phyloP scores from a whole-genome alignment of 2,797 vertebrate species.

The Characodon lateralis region DNA sequence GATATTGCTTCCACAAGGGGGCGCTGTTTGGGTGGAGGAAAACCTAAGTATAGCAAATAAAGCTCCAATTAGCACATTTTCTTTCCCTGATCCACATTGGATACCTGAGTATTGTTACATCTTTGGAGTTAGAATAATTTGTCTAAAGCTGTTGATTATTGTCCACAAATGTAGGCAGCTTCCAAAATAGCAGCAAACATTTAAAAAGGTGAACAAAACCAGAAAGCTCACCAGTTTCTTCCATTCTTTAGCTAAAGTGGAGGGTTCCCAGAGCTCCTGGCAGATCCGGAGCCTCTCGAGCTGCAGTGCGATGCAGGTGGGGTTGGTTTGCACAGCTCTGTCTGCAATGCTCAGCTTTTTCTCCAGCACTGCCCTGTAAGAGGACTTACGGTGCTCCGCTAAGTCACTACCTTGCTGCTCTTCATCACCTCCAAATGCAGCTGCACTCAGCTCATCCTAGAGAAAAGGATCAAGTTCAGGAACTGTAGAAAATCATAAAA shows the following conservation, averaged over 20 bases:
- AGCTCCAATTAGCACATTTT: background rate
- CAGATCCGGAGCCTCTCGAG: constrained; percentile 88
- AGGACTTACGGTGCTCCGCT: constrained; percentile 78
- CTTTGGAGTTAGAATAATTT: background rate
- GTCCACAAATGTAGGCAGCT: background rate
- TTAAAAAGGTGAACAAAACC: background rate
- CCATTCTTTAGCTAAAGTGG: constrained; percentile 91
- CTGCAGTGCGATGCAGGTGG: constrained; percentile 86
- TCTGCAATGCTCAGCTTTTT: constrained; percentile 95
- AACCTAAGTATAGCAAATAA: constrained; percentile 65
- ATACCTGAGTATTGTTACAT: background rate
- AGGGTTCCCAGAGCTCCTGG: constrained; percentile 90
- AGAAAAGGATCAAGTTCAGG: background rate
- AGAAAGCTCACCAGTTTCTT: constrained; percentile 84
- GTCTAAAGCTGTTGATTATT: background rate
- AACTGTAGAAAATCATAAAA: background rate
- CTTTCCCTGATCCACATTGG: background rate
- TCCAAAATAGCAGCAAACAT: background rate
- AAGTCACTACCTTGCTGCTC: constrained; percentile 69
- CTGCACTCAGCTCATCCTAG: constrained; percentile 85
- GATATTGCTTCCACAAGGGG: constrained; percentile 89
- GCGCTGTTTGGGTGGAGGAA: constrained; percentile 94
- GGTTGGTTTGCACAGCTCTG: constrained; percentile 89
- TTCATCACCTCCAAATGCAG: constrained; percentile 70
- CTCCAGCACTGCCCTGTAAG: constrained; percentile 86